phyloP scores from a whole-genome alignment of 1,140 invertebrate species.

The Coptotermes formosanus region DNA sequence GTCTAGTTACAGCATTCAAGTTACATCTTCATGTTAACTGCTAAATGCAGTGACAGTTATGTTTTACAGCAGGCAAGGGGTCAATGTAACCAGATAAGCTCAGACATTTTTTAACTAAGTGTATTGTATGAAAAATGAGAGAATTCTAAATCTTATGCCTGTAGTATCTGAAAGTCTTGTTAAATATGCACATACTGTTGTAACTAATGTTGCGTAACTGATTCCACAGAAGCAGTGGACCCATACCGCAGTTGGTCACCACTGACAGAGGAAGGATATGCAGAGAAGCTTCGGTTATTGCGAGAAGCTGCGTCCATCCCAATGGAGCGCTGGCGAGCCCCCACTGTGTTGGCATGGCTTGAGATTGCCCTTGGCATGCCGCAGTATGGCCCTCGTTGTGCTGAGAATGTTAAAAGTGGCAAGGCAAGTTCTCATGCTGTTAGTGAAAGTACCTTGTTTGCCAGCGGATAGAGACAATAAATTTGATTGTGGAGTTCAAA shows the following conservation, averaged over 20 bases:
- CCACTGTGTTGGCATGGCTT: constrained; percentile 89
- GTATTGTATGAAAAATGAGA: neutral
- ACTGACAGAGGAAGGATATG: constrained; percentile 78
- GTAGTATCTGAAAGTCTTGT: neutral
- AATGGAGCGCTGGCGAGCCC: constrained; percentile 89
- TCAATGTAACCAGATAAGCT: too few species aligned
- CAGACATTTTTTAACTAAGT: too few species aligned
- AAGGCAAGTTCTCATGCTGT: constrained; percentile 60
- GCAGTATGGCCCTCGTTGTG: constrained; percentile 83
- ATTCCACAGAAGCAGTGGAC: constrained; percentile 27
- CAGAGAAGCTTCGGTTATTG: constrained; percentile 75
- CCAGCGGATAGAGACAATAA: too few species aligned
- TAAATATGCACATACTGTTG: neutral
- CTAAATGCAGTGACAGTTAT: too few species aligned
- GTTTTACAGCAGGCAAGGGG: too few species aligned
- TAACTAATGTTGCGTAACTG: neutral
- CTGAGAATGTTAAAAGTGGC: constrained; percentile 91
- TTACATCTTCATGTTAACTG: too few species aligned
- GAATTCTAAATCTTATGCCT: neutral
- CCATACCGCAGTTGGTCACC: constrained; percentile 64
- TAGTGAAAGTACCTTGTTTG: too few species aligned
- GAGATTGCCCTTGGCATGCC: constrained; percentile 92
- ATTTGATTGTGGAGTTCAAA: too few species aligned
- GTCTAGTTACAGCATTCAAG: too few species aligned
- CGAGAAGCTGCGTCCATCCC: constrained; percentile 83